Percentiles rank a stretch among this genome's conserved stretches.
Conservation (phyloP, 2,888 invertebrate genomes). For the Desoria tigrina region DNA sequence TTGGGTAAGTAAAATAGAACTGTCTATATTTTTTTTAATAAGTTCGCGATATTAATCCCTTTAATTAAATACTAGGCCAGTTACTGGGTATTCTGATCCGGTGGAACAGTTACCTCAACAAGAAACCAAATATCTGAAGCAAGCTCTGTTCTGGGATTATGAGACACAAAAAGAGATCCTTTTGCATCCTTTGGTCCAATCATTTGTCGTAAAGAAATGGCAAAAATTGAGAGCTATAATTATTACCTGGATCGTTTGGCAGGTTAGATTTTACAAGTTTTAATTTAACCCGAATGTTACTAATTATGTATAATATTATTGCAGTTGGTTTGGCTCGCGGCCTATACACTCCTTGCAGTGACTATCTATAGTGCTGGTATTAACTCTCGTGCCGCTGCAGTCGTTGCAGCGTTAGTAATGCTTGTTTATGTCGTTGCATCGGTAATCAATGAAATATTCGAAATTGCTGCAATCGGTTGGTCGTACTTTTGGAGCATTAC, state of each 20-base stretch:
- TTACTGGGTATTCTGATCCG: conserved; percentile 36
- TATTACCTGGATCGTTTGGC: conserved; percentile 32
- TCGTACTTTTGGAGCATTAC: conserved; percentile 19
- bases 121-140: conserved; percentile 35
- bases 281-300: conserved; percentile 10
- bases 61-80: conserved; percentile 23
- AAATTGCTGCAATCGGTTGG: conserved; percentile 28
- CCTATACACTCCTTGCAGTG: conserved; percentile 31
- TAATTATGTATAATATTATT: no score
- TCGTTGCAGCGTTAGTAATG: conserved; percentile 25
- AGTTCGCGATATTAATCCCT: background rate
- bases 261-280: no score
- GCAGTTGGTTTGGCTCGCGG: conserved; percentile 34
- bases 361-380: conserved; percentile 28
- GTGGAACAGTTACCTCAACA: conserved; percentile 26
- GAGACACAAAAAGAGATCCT: conserved; percentile 38
- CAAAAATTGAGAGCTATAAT: conserved; percentile 30
- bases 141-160: conserved; percentile 32
- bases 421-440: conserved; percentile 30
- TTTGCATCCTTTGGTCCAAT: conserved; percentile 34
- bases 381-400: conserved; percentile 11
- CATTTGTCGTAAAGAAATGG: conserved; percentile 38
- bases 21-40: background rate
- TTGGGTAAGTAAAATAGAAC: conserved; percentile 22
- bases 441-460: conserved; percentile 32